These are phyloP conservation scores for Callorhinus ursinus DNA, from an alignment of 2,113 vertebrate species.

Conservation along the genomic window DNA sequence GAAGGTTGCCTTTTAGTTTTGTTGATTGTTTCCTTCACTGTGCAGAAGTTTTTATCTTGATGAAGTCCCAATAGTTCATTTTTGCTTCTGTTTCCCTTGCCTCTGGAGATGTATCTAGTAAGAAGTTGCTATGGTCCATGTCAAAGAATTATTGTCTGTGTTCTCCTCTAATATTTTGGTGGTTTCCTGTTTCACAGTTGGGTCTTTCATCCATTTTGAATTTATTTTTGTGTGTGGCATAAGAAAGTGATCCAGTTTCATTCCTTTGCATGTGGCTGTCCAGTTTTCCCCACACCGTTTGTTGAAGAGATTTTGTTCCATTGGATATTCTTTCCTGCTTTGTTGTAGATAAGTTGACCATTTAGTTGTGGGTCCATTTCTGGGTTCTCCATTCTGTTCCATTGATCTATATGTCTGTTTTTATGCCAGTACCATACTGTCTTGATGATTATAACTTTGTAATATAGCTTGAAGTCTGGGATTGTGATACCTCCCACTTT, in stretches of 20 bases:
- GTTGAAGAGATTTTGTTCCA: background rate
- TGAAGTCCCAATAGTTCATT: background rate
- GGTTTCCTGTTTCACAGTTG: background rate
- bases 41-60: background rate
- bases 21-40: background rate
- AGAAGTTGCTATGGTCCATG: background rate
- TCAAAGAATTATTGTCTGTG: background rate
- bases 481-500: background rate
- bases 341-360: background rate
- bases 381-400: background rate
- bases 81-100: background rate
- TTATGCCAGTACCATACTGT: background rate
- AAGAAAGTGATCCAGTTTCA: background rate
- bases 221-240: background rate
- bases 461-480: background rate
- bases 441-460: background rate
- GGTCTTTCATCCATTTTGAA: background rate
- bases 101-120: background rate
- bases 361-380: background rate
- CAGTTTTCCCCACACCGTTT: background rate
- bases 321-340: background rate
- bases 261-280: background rate
- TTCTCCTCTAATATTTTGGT: background rate
- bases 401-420: background rate
- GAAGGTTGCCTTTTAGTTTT: background rate